Base-by-base conservation (phyloP, 2,113 vertebrate genomes). In the Eolophus roseicapilla region DNA sequence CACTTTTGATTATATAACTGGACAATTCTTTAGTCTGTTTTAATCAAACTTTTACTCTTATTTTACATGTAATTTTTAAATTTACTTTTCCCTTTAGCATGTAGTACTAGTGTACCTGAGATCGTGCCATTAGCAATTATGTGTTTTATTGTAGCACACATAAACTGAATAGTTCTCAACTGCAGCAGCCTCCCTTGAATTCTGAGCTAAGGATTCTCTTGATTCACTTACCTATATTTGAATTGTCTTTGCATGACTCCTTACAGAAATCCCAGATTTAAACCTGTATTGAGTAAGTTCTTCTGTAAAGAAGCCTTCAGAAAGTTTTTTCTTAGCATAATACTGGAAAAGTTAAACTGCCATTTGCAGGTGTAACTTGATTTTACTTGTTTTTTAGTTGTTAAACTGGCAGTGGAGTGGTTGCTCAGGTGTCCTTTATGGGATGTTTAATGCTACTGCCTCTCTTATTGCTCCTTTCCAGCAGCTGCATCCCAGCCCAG, bases 71-170 rank as follows among this genome's bases (percentile, higher is more conserved):
- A 43, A 20, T 46, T 90, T 77, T 88, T 4, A 90, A 71, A 53
- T 50, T 47, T 55, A 23, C 4, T 71, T 82, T 93, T 88, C 9
- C 6, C 37, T 82, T 74, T 27, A 85, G 28, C n/a, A 41, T 3
- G 4, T 59, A 20, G 18, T 53, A 9, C 12, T 69, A 6, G 0
- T 8, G 7, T 46, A 50, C 13, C n/a, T 17, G 18, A 68, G 57
- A 37, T 4, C 3, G 2, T 7, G 1, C 2, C 35, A 60, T 19
- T 68, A 71, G 8, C 1, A 0, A 63, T 14, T 15, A 5, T 71
- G 31, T 3, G 11, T 37, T 74, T 76, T 60, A 17, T 6, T 53
- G 28, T 9, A 50, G 17, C 23, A 60, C 21, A 44, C 15, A 27
- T 35, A 70, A 84, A 50, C 37, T 15, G 7, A 70, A 29, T 29